Evolutionary conservation across 2,113 vertebrate species (phyloP), one percentile per base, ranked within the genome.

Genomic region (Embiotoca jacksoni): DNA sequence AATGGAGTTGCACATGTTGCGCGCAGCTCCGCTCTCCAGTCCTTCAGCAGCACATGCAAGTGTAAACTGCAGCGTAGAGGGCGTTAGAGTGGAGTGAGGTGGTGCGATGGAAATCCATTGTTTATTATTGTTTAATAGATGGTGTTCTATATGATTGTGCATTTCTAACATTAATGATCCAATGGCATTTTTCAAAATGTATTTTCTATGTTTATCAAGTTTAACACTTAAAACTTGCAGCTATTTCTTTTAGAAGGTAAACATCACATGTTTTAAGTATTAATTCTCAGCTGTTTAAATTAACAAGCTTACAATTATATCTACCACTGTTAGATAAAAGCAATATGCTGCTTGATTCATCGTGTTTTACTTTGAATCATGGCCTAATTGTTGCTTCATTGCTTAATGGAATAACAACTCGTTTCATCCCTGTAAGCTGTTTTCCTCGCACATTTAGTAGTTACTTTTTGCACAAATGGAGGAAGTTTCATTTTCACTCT

Each of bases 1-100:
- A 78, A 73, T 54, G 50, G 72, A 68, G 79, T 36, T 41, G 50
- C 47, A 58, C 75, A 58, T 47, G 75, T 75, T 75, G 78, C 36
- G 60, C 33, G 6, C 41, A 61, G 61, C 50, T 76, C 41, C 2
- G 0, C 49, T 76, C 41, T 77, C 57, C 33, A 7, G 15, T 67
- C 57, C 54, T 68, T 66, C 50, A 79, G 80, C 47, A n/a, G 62
- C 59, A 59, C 6, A 6, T 64, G 15, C 23, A 5, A 13, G 44
- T 31, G 32, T 47, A 60, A 80, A 61, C 61, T 36, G 46, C 52
- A 46, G 23, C 33, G 33, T 32, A 15, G 55, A 35, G 52, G 49
- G 23, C 23, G 23, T 23, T 23, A 23, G 23, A 23, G 23, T 23
- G 37, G 60, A 37, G 32, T 33, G 44, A 23, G 55, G 70, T 16